phyloP scores from a whole-genome alignment of 2,113 vertebrate genomes.

The Pollimyrus isidori region DNA sequence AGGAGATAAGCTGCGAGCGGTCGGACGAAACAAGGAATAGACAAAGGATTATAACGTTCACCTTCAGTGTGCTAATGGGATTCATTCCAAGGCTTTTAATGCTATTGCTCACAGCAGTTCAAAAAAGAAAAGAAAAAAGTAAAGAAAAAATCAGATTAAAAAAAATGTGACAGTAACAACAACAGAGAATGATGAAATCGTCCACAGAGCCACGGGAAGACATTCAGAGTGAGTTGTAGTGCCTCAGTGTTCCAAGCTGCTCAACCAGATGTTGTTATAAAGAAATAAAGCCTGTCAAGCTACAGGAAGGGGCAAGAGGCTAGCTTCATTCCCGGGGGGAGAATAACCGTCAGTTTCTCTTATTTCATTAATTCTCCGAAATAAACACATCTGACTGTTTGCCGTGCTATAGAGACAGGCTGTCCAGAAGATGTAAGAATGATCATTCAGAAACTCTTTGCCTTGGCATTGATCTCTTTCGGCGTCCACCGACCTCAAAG shows the following conservation, averaged over 20 bases:
- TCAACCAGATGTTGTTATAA: conserved; percentile 45
- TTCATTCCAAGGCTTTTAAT: neutral
- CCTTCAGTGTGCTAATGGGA: neutral
- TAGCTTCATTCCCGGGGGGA: conserved; percentile 39
- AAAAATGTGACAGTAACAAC: conserved; percentile 21
- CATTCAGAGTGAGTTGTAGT: conserved; percentile 38
- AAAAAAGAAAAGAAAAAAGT: neutral
- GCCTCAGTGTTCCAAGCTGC: conserved; percentile 33
- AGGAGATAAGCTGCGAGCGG: neutral
- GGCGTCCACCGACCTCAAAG: neutral
- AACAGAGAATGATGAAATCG: conserved; percentile 16
- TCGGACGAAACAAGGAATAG: neutral
- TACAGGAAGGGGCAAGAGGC: conserved; percentile 34
- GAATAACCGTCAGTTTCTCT: conserved; percentile 33
- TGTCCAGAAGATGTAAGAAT: conserved; percentile 44
- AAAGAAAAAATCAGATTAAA: neutral
- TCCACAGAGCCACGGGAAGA: conserved; percentile 24
- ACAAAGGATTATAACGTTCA: conserved; percentile 21
- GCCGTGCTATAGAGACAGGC: conserved; percentile 47
- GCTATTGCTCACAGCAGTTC: neutral
- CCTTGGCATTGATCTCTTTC: conserved; percentile 23
- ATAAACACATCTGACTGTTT: conserved; percentile 37
- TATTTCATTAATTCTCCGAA: conserved; percentile 39
- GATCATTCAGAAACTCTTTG: conserved; percentile 35
- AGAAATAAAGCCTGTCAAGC: conserved; percentile 49